Base-by-base conservation (phyloP, 2,797 vertebrate genomes). In the Anomalospiza imberbis region DNA sequence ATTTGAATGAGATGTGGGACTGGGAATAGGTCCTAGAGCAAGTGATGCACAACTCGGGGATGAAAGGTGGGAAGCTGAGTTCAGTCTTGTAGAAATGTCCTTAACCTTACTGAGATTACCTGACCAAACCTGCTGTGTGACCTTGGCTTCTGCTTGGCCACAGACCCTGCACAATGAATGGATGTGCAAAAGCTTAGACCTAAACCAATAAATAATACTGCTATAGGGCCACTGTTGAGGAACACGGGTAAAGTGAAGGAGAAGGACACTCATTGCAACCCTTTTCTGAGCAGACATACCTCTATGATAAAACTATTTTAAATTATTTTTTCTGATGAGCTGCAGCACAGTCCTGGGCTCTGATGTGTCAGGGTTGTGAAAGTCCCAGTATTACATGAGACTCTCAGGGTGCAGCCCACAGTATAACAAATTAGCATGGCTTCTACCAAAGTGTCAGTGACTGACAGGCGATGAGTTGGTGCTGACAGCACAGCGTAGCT, bases 21-120 rank as follows among this genome's bases (percentile, higher is more conserved):
- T 67, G 9, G 12, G 6, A 80, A 29, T 31, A 61, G 2, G 6
- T 70, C 18, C 16, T 53, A 58, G 26, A 45, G 28, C 2, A 55
- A 67, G 6, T 17, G 28, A 31, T 17, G 36, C 12, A 13, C 6
- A 62, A 2, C 17, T 32, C 3, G 0, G 6, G 11, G 7, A 60
- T 36, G 19, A 74, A 90, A 80, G 34, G 20, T 12, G 3, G 32
- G 24, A 85, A 80, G 7, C 1, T 40, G 47, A 38, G 29, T 47
- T 45, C 48, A 21, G 10, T 62, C 21, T 47, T 60, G 26, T 60
- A 61, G 24, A 10, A 21, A 38, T 1, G 0, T 18, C 28, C 5
- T 34, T 70, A 62, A 51, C 3, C 4, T 13, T 32, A 17, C 3
- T 55, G 44, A 57, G 32, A 42, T 13, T 54, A 4, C 20, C 19